Percentiles rank a stretch among this genome's conserved stretches.
Conservation (phyloP, 2,113 vertebrate genomes). For the Alethe diademata region DNA sequence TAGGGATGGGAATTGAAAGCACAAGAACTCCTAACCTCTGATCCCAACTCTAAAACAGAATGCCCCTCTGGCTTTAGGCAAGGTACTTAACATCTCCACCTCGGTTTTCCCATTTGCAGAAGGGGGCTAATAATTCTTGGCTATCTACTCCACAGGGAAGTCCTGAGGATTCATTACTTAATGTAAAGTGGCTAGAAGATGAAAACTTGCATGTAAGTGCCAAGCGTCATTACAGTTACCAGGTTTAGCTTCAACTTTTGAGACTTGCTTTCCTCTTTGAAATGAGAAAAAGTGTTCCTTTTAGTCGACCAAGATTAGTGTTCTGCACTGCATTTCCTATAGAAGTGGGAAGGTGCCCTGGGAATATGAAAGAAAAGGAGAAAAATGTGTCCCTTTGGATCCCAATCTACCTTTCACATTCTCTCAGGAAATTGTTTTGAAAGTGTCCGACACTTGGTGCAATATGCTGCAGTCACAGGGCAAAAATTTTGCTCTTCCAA, state of each 20-base stretch:
- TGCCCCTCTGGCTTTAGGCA: background rate
- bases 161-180: conserved; percentile 44
- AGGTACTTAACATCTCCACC: background rate
- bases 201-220: conserved; percentile 49
- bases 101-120: conserved; percentile 10
- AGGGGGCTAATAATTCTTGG: conserved; percentile 16
- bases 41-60: conserved; percentile 7
- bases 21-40: conserved; percentile 45
- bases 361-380: conserved; percentile 54
- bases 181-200: conserved; percentile 50
- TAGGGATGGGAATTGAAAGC: conserved; percentile 30
- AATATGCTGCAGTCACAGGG: conserved; percentile 43
- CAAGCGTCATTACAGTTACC: conserved; percentile 20
- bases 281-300: conserved; percentile 10
- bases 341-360: background rate
- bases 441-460: background rate
- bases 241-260: conserved; percentile 27
- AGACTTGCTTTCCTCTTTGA: background rate
- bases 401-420: conserved; percentile 32
- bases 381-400: conserved; percentile 56
- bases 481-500: conserved; percentile 49
- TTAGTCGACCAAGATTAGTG: background rate
- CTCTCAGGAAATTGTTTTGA: conserved; percentile 59
- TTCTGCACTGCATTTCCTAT: conserved; percentile 26
- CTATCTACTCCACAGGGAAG: conserved; percentile 23